Base-by-base conservation (phyloP, 2,113 vertebrate genomes). In the Platichthys stellatus region DNA sequence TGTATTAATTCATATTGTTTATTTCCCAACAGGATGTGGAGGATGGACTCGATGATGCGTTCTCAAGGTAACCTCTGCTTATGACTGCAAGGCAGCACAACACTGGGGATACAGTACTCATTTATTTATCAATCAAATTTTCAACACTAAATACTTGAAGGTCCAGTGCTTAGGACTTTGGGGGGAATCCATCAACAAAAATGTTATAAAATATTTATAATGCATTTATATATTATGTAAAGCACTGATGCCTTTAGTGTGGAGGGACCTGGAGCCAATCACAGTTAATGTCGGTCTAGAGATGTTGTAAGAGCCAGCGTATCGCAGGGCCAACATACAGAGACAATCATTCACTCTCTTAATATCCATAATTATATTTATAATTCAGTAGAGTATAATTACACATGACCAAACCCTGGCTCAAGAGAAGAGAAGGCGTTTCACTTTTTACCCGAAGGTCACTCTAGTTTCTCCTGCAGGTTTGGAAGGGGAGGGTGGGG, bases 11-110 rank as follows among this genome's bases (percentile, higher is more conserved):
- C 3, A 53, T 76, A 40, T 69, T 83, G 18, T 82, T 79, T 72
- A 56, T 83, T 8, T 82, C 49, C 76, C 79, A 45, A 69, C 89
- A 95, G 91, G 95, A 95, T 51, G 93, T 90, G 73, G 95, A 95
- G 14, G 94, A 94, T 47, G 90, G 93, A 58, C 78, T 95, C 3
- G 92, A 94, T 51, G 93, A 95, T 28, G 75, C 92, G 0, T 95
- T 95, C 67, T 93, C 94, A 84, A 94, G 95, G 95, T 96, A 86
- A 88, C 47, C 35, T 81, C 70, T 72, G 11, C 63, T 2, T 15
- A 9, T 23, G 5, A 65, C 43, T 61, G 0, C 26, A 28, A n/a
- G 45, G 51, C 43, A 64, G 45, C 35, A 40, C 8, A 74, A 43
- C 49, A 45, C 63, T 23, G 12, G 5, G 28, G 23, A 21, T 26